Percentiles rank a stretch among this genome's conserved stretches.
phyloP scores from a whole-genome alignment of 2,888 invertebrate genomes.

The Microctonus aethiopoides region DNA sequence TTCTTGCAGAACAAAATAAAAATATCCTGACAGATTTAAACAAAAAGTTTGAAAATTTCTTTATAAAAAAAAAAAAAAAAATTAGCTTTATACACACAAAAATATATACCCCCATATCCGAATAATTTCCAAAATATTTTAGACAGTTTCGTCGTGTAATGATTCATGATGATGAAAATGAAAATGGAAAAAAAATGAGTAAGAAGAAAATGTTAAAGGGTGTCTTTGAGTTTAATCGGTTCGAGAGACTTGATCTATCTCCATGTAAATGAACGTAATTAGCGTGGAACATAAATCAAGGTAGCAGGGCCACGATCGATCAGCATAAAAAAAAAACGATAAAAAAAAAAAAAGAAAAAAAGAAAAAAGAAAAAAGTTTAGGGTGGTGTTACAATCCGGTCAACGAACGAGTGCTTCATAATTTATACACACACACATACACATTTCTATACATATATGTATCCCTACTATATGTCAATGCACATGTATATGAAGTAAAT shows the following conservation, averaged over 20 bases:
- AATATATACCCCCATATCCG: no score
- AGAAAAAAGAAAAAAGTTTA: background rate
- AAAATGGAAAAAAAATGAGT: background rate
- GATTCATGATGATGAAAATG: background rate
- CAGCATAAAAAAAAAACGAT: slow-evolving; percentile 34
- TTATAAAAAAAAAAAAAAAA: background rate
- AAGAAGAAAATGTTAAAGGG: slow-evolving; percentile 6
- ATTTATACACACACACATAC: no score
- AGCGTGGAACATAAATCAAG: slow-evolving; percentile 64
- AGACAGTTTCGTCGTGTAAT: background rate
- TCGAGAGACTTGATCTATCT: slow-evolving; percentile 55
- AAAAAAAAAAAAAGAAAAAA: slow-evolving; percentile 3
- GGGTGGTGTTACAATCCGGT: slow-evolving; percentile 16
- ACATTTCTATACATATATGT: background rate
- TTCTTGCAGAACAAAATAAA: no score
- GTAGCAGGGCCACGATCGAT: slow-evolving; percentile 50
- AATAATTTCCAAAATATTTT: background rate
- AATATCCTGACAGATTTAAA: no score
- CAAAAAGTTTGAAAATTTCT: no score
- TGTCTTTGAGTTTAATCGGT: slow-evolving; percentile 52
- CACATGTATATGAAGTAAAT: no score
- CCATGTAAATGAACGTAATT: slow-evolving; percentile 65
- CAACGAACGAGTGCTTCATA: no score
- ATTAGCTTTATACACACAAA: no score
- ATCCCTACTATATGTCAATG: no score